Evolutionary conservation across 2,113 vertebrate genomes (phyloP).

Genomic region (Salminus brasiliensis): DNA sequence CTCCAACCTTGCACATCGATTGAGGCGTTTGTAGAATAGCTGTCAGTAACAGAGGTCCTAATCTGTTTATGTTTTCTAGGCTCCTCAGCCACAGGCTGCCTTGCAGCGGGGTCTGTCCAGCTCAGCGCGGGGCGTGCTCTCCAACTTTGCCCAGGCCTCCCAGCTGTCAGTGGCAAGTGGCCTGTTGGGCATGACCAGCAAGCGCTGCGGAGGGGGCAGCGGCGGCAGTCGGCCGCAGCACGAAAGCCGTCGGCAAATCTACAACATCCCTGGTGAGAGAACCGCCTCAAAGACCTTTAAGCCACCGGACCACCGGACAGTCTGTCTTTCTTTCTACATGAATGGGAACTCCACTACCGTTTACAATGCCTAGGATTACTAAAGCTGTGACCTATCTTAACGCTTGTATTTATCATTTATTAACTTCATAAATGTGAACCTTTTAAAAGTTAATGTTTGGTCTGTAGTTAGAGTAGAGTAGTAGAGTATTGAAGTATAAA

Average conservation of each 20-base stretch:
- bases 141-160: slow-evolving; percentile 95
- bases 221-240: slow-evolving; percentile 72
- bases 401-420: too few relatives aligned
- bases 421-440: too few relatives aligned
- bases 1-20: neutral
- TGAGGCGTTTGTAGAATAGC: neutral
- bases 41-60: neutral
- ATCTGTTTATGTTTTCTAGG: slow-evolving; percentile 64
- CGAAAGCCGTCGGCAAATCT: slow-evolving; percentile 78
- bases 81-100: slow-evolving; percentile 88
- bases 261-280: slow-evolving; percentile 78
- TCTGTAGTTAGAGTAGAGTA: too few relatives aligned
- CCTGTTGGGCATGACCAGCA: slow-evolving; percentile 90
- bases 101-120: slow-evolving; percentile 90
- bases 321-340: too few relatives aligned
- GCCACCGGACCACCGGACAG: too few relatives aligned
- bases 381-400: too few relatives aligned
- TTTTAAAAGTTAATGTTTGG: too few relatives aligned
- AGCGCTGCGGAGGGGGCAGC: slow-evolving; percentile 66
- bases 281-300: neutral
- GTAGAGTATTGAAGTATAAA: too few relatives aligned
- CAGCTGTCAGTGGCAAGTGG: slow-evolving; percentile 92
- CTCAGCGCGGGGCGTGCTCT: slow-evolving; percentile 91
- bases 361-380: neutral
- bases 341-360: too few relatives aligned